phyloP scores from a whole-genome alignment of 1,140 invertebrate genomes.

The Drosophila lowei region DNA sequence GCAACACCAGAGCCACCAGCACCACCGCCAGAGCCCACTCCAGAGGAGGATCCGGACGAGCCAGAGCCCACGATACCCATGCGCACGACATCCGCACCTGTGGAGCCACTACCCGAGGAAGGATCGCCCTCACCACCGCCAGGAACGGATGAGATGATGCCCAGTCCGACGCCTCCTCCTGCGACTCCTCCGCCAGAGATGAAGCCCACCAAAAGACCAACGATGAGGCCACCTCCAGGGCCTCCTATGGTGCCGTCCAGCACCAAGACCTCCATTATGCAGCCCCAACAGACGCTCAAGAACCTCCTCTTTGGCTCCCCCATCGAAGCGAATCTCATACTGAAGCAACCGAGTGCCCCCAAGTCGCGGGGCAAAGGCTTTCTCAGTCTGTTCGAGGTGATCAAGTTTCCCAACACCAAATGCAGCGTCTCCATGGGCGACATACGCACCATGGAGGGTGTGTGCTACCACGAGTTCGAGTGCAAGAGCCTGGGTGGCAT shows the following conservation, averaged over 20 bases:
- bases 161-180: conserved; percentile 39
- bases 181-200: not conserved
- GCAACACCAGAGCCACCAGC: conserved; percentile 43
- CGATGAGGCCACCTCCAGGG: conserved; percentile 4
- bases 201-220: conserved; percentile 43
- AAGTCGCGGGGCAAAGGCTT: conserved; percentile 84
- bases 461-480: conserved; percentile 87
- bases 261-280: conserved; percentile 61
- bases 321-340: conserved; percentile 67
- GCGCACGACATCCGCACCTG: conserved; percentile 37
- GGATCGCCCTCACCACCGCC: conserved; percentile 22
- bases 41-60: conserved; percentile 39
- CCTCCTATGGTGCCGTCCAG: conserved; percentile 36
- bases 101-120: conserved; percentile 3
- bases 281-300: conserved; percentile 52
- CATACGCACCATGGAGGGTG: conserved; percentile 84
- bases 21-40: conserved; percentile 36
- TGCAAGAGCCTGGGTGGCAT: conserved; percentile 86
- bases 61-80: conserved; percentile 67
- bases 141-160: conserved; percentile 41
- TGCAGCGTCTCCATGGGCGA: conserved; percentile 84
- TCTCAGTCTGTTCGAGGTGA: conserved; percentile 89
- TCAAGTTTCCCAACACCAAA: conserved; percentile 87
- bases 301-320: conserved; percentile 69
- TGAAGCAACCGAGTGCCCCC: conserved; percentile 58